phyloP scores from a whole-genome alignment of 1,140 invertebrate species.

The Aphaenogaster floridana region DNA sequence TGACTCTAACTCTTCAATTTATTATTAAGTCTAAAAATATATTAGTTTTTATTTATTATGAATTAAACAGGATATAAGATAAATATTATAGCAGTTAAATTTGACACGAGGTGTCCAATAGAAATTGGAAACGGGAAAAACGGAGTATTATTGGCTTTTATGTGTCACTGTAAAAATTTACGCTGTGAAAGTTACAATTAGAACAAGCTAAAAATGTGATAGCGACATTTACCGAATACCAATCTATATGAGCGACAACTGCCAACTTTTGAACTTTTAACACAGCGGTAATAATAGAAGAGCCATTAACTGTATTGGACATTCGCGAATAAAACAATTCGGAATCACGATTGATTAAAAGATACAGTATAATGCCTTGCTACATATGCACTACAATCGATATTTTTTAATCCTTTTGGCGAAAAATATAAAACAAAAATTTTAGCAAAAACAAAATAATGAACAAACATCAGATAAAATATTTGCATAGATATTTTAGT shows the following conservation, averaged over 20 bases:
- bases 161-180: background rate
- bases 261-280: constrained; percentile 19
- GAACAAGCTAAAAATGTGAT: constrained; percentile 4
- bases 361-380: background rate
- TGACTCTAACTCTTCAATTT: background rate
- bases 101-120: background rate
- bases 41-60: background rate
- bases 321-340: constrained; percentile 13
- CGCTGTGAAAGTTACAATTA: background rate
- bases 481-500: background rate
- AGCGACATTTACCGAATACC: background rate
- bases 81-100: background rate
- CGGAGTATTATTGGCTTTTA: background rate
- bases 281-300: constrained; percentile 16
- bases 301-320: constrained; percentile 5
- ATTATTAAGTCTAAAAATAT: background rate
- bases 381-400: background rate
- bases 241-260: background rate
- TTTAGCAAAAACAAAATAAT: background rate
- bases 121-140: background rate
- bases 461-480: background rate
- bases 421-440: constrained; percentile 5
- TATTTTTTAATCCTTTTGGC: background rate
- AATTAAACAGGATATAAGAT: background rate
- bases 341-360: constrained; percentile 1